phyloP scores from a whole-genome alignment of 2,797 vertebrate genomes.

The Myotis planiceps region DNA sequence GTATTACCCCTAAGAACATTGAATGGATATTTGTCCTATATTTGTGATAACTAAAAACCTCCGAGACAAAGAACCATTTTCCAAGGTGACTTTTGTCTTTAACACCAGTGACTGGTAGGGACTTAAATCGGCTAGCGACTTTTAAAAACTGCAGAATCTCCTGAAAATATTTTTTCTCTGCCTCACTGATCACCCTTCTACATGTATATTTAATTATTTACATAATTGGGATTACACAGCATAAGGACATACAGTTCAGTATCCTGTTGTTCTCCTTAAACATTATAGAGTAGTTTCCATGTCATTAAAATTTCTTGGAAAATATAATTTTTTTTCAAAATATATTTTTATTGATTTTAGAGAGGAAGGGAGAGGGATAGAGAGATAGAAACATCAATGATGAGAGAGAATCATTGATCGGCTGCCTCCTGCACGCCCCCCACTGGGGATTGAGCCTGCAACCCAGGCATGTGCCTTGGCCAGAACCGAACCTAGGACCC shows the following conservation, averaged over 20 bases:
- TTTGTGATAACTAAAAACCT: not conserved
- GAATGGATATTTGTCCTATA: not conserved
- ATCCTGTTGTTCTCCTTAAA: slow-evolving; percentile 29
- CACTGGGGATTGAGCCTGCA: no score
- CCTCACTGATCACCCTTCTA: slow-evolving; percentile 14
- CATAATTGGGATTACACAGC: slow-evolving; percentile 38
- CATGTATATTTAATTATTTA: slow-evolving; percentile 60
- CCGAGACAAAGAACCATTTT: slow-evolving; percentile 1
- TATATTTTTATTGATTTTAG: no score
- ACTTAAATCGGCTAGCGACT: not conserved
- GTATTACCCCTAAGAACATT: not conserved
- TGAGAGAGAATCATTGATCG: no score
- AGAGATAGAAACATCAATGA: no score
- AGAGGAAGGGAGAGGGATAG: no score
- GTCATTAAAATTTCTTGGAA: slow-evolving; percentile 57
- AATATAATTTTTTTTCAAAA: no score
- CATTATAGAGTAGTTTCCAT: not conserved
- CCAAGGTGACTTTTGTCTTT: slow-evolving; percentile 41
- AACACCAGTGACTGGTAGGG: not conserved
- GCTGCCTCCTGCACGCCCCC: no score
- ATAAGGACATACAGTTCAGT: not conserved
- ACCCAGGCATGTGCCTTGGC: no score
- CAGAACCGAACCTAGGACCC: no score
- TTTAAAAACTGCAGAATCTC: slow-evolving; percentile 2
- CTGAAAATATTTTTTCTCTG: slow-evolving; percentile 26